Base-by-base conservation (phyloP, 2,113 vertebrate genomes). In the Campylomormyrus numenius region DNA sequence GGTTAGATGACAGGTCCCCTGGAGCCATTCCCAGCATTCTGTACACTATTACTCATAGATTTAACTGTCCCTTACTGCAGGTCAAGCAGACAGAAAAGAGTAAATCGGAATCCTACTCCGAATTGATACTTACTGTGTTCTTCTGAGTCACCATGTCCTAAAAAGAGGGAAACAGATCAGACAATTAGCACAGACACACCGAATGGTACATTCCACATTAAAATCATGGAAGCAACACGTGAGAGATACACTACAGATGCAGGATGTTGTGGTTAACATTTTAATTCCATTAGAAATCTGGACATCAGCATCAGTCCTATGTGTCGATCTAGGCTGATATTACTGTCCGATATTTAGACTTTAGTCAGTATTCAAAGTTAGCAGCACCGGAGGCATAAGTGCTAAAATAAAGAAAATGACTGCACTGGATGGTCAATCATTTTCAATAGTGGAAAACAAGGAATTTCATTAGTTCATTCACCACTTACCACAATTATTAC, bases 131-230 rank as follows among this genome's bases (percentile, higher is more conserved):
- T 97, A 98, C 98, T 96, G 95, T 97, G 94, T 99, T 99, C 94
- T 98, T 99, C 92, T 98, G 97, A 88, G 95, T 95, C 89, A 98
- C 97, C 96, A 98, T 98, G 92, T 98, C 97, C 98, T 99, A 94
- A 10, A 93, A 74, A 93, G 90, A 93, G 90, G 93, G 6, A 91
- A 93, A 92, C 85, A 90, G 31, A 89, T n/a, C 31, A 56, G 27
- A 84, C 46, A 87, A 13, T 85, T 56, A 62, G 11, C 84, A 52
- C 91, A 42, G 19, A 88, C 45, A 92, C 21, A 88, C 10, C 91
- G 88, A 92, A 74, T 5, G 24, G 21, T 5, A 42, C 19, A 48
- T 83, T 49, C 49, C 70, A 53, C 13, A 39, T 74, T 66, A 46
- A 66, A 13, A 3, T 13, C 39, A 88, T 77, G 74, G 35, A 42